These are phyloP conservation scores for Eupithecia pulchellata DNA, from an alignment of 2,888 invertebrate genomes.

Conservation along the genomic window DNA sequence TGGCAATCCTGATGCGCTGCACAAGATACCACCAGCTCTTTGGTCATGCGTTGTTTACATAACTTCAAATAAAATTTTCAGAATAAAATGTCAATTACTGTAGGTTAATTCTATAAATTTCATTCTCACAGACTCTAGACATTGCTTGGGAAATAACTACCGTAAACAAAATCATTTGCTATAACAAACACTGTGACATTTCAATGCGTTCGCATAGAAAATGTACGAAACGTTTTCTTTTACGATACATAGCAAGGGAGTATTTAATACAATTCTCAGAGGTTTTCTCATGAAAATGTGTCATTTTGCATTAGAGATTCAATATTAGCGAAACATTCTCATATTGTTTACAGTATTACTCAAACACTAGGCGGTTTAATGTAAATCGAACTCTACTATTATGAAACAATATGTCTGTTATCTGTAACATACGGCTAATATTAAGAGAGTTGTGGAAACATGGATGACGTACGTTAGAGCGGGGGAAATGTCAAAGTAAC, in stretches of 20 bases:
- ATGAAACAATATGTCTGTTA: conserved; percentile 71
- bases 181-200: background rate
- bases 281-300: conserved; percentile 43
- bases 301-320: conserved; percentile 49
- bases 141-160: background rate
- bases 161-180: background rate
- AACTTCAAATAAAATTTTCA: too few species aligned
- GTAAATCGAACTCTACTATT: conserved; percentile 70
- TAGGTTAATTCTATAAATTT: too few species aligned
- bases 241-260: background rate
- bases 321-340: conserved; percentile 51
- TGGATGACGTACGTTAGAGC: conserved; percentile 42
- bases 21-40: too few species aligned
- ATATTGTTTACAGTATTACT: conserved; percentile 53
- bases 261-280: conserved; percentile 18
- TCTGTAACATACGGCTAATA: conserved; percentile 74
- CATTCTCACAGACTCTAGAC: background rate
- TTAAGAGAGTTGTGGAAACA: conserved; percentile 58
- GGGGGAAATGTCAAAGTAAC: conserved; percentile 20
- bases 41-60: too few species aligned
- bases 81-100: too few species aligned
- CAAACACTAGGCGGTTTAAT: conserved; percentile 65
- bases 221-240: background rate
- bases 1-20: too few species aligned
- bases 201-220: conserved; percentile 7